Evolutionary conservation across 2,797 vertebrate species (phyloP), one percentile per base, ranked within the genome.

Genomic region (Gadopsis bispinosus): DNA sequence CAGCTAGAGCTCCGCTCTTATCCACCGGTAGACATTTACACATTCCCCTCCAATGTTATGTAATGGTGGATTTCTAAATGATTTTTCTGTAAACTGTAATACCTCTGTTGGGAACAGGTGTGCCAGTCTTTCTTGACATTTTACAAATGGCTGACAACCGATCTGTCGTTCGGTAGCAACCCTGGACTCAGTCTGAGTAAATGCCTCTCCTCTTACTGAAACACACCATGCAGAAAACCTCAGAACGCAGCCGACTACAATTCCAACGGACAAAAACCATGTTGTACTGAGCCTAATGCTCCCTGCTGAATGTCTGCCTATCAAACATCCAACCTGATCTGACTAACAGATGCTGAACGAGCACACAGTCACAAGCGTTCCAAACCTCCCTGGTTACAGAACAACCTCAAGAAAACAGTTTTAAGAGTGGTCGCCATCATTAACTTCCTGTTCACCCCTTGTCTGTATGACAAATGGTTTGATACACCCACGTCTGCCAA

Each of bases 321-420:
- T 26, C 48, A 65, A 50, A 48, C 43, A 31, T 60, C n/a, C 4
- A 5, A 66, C 60, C 35, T 73, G 68, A 33, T 58, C 62, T 66
- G 41, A 79, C 37, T 39, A 31, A 60, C 29, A 53, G 55, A 67
- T 60, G 35, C 51, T 50, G 41, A 47, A 70, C 13, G 37, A 54
- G n/a, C 20, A 56, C 55, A 35, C 17, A 19, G 19, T 55, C 61
- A 53, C 37, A 45, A 55, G 37, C 16, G n/a, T 63, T 71, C 5
- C 66, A n/a, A 70, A 51, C 75, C 41, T 62, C 35, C 51, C 3
- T 3, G 13, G 26, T 48, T 39, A 35, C 51, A 65, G 33, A 72
- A 79, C 19, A 12, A 66, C 43, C 68, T 71, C n/a, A 26, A 33
- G 37, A 61, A 59, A 71, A 67, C 35, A n/a, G 17, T 68, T 51